Evolutionary conservation across 53 echinoderm and acorn worm genomes (phyloP).

Genomic region (Paracentrotus lividus): DNA sequence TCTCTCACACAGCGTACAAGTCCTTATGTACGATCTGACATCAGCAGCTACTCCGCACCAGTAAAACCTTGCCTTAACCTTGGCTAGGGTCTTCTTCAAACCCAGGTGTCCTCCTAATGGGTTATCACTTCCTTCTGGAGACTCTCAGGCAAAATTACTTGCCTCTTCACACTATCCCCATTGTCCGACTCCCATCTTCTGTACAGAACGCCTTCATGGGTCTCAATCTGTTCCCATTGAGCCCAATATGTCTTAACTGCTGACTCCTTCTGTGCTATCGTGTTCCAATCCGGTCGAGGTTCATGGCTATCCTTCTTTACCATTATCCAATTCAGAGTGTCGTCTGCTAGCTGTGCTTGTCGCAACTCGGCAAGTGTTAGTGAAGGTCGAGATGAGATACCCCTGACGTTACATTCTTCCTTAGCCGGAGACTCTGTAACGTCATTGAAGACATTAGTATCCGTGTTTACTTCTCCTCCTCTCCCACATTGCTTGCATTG

Average conservation of each 20-base stretch:
- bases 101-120: neutral
- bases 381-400: slow-evolving; percentile 15
- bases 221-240: neutral
- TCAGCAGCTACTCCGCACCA: neutral
- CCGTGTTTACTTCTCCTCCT: slow-evolving; percentile 48
- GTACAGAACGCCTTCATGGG: neutral
- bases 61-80: neutral
- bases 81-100: neutral
- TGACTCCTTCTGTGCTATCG: neutral
- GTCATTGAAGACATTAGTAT: slow-evolving; percentile 56
- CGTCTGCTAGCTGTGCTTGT: neutral
- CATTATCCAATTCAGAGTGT: neutral
- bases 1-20: neutral
- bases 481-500: neutral
- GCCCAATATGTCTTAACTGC: neutral
- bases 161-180: neutral
- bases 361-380: neutral
- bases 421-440: neutral
- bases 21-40: neutral
- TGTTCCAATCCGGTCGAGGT: neutral
- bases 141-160: neutral
- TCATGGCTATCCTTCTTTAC: neutral
- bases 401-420: neutral
- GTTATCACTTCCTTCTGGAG: neutral
- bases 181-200: neutral